Percentiles rank a stretch among this genome's conserved stretches.
Evolutionary conservation across 2,113 vertebrate genomes (phyloP).

Genomic region (Chamaetylas fuelleborni): DNA sequence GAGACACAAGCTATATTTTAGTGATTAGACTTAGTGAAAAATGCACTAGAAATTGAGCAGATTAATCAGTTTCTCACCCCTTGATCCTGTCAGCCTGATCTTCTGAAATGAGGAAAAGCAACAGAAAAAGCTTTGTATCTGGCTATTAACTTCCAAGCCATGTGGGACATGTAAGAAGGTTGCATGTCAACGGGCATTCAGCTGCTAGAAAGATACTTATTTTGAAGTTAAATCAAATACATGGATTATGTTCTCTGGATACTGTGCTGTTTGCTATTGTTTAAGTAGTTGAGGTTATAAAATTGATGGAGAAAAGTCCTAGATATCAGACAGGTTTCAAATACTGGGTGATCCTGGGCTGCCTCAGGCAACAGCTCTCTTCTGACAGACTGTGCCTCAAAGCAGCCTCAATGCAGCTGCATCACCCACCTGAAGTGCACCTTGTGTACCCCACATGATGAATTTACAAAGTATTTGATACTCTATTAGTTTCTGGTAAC

Average conservation of each 20-base stretch:
- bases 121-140: not conserved
- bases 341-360: not conserved
- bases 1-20: not conserved
- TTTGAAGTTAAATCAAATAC: not conserved
- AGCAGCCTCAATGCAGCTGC: not conserved
- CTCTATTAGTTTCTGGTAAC: fast-evolving
- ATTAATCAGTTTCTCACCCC: not conserved
- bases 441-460: fast-evolving
- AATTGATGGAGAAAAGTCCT: not conserved
- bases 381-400: not conserved
- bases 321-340: not conserved
- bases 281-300: not conserved
- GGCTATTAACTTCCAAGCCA: not conserved
- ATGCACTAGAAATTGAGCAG: not conserved
- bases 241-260: not conserved
- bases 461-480: not conserved
- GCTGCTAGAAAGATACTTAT: not conserved
- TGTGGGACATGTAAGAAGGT: not conserved
- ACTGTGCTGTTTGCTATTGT: not conserved
- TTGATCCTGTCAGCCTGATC: not conserved
- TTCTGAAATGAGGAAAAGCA: not conserved
- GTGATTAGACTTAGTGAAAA: not conserved
- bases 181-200: not conserved
- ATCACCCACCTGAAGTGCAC: not conserved
- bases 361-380: not conserved